These are phyloP conservation scores for Nasonia giraulti DNA, from an alignment of 1,140 invertebrate genomes.

Conservation along the genomic window DNA sequence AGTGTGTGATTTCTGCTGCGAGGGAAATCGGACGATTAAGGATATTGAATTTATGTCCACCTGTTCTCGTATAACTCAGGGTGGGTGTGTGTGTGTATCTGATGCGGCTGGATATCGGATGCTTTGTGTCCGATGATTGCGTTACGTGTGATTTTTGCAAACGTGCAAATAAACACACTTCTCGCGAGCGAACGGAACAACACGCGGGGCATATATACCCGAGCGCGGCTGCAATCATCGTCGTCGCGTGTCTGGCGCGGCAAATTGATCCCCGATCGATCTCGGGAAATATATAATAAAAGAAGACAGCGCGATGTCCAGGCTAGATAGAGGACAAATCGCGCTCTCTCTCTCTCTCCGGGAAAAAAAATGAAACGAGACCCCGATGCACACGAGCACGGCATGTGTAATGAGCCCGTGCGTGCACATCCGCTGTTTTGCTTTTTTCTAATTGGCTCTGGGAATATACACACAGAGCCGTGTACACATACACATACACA, in stretches of 20 bases:
- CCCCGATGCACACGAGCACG: not conserved
- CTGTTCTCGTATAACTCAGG: not conserved
- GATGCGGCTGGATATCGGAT: no score
- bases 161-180: not conserved
- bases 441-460: not conserved
- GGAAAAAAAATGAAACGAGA: not conserved
- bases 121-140: no score
- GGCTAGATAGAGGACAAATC: not conserved
- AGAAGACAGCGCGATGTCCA: not conserved
- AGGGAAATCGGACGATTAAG: slow-evolving; percentile 6
- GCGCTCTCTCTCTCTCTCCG: not conserved
- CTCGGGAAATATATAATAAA: not conserved
- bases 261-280: slow-evolving; percentile 31
- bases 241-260: slow-evolving; percentile 5
- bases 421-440: not conserved
- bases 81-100: no score
- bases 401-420: slow-evolving; percentile 2
- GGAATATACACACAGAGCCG: not conserved
- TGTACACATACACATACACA: not conserved
- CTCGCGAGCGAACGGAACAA: not conserved
- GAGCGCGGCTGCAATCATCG: not conserved
- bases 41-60: not conserved
- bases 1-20: no score
- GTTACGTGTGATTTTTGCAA: no score
- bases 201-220: no score